Evolutionary conservation across 1,140 invertebrate species (phyloP).

Genomic region (Sinonovacula constricta): DNA sequence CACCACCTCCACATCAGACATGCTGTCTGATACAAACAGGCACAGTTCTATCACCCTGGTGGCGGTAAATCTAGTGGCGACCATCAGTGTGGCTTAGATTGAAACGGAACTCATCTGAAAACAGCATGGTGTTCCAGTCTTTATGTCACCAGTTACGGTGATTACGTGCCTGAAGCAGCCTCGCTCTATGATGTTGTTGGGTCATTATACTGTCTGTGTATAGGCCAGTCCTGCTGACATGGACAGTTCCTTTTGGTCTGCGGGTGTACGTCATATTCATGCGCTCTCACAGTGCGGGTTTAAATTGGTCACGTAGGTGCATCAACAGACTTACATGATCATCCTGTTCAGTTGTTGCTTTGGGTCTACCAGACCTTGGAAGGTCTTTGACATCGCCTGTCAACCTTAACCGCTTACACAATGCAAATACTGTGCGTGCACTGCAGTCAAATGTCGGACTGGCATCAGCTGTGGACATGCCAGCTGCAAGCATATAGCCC

Average conservation of each 20-base stretch:
- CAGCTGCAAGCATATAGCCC: background rate
- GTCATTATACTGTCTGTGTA: background rate
- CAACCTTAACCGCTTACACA: conserved; percentile 5
- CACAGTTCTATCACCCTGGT: background rate
- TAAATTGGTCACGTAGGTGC: background rate
- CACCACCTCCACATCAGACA: conserved; percentile 6
- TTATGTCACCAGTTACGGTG: background rate
- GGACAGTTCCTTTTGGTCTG: background rate
- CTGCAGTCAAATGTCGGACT: conserved; percentile 10
- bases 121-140: conserved; percentile 2
- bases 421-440: conserved; percentile 4
- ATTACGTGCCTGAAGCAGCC: background rate
- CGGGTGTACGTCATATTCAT: background rate
- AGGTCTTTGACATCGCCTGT: conserved; percentile 11
- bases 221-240: background rate
- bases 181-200: background rate
- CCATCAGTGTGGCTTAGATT: too few relatives aligned
- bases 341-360: conserved; percentile 8
- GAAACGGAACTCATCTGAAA: too few relatives aligned
- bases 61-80: background rate
- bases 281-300: conserved; percentile 2
- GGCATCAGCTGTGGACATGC: conserved; percentile 4
- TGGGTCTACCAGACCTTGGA: conserved; percentile 23
- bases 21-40: conserved; percentile 5
- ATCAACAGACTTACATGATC: conserved; percentile 1